Conservation (phyloP, 2,888 invertebrate genomes). For the Drosophila dives region DNA sequence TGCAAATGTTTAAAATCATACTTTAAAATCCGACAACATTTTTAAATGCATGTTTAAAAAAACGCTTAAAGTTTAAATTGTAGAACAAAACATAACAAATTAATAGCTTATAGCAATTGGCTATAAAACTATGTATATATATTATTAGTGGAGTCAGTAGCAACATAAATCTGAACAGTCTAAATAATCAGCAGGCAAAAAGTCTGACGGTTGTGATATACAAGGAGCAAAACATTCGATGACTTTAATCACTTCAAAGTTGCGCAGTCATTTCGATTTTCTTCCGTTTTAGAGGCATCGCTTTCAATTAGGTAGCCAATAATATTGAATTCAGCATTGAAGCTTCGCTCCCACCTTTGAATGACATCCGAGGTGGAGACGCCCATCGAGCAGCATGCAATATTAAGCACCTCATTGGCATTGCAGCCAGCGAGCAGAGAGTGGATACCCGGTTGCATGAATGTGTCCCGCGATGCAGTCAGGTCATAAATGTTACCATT, state of each 20-base stretch:
- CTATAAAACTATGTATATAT: neutral
- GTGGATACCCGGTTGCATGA: slow-evolving; percentile 35
- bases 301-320: slow-evolving; percentile 56
- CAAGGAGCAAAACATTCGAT: neutral
- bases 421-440: slow-evolving; percentile 64
- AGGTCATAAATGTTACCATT: slow-evolving; percentile 70
- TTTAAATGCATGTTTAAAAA: too few relatives aligned
- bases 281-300: slow-evolving; percentile 19
- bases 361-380: slow-evolving; percentile 37
- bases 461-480: slow-evolving; percentile 40
- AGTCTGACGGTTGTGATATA: neutral
- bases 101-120: too few relatives aligned
- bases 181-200: neutral
- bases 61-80: neutral
- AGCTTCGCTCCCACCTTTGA: slow-evolving; percentile 57
- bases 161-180: neutral
- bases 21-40: neutral
- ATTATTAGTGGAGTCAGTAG: neutral
- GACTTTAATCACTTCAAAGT: neutral
- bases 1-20: neutral
- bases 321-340: slow-evolving; percentile 60
- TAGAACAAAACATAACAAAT: neutral
- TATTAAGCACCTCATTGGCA: slow-evolving; percentile 59
- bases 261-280: slow-evolving; percentile 1
- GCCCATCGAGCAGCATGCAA: slow-evolving; percentile 54